These are phyloP conservation scores for Anas flavirostris DNA, from an alignment of 2,797 vertebrate species.

Conservation along the genomic window DNA sequence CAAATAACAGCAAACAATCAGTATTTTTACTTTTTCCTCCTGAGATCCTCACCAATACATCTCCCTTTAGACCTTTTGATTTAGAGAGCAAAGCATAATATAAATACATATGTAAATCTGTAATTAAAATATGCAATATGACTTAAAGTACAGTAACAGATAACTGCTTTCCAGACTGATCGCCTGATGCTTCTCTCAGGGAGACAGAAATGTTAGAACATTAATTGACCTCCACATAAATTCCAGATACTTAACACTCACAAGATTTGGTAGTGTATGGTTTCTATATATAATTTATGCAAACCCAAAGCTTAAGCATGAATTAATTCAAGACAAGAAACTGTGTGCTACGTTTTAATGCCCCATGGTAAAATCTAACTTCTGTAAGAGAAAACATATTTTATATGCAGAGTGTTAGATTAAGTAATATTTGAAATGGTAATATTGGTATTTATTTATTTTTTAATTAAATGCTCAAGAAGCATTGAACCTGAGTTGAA, in stretches of 20 bases:
- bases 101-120: slow-evolving; percentile 20
- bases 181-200: not conserved
- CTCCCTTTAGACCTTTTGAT: not conserved
- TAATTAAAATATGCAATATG: not conserved
- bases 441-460: not conserved
- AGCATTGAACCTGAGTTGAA: not conserved
- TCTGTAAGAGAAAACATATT: not conserved
- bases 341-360: not conserved
- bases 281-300: slow-evolving; percentile 10
- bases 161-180: not conserved
- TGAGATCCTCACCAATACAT: slow-evolving; percentile 3
- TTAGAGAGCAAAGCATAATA: slow-evolving; percentile 24
- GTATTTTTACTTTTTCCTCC: slow-evolving; percentile 61
- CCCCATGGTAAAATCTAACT: not conserved
- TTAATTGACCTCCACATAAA: not conserved
- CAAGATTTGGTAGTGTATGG: not conserved
- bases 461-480: not conserved
- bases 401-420: not conserved
- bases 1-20: slow-evolving; percentile 69
- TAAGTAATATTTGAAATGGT: slow-evolving; percentile 18
- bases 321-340: slow-evolving; percentile 31
- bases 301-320: slow-evolving; percentile 2
- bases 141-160: not conserved
- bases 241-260: not conserved
- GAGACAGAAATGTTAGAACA: not conserved